Evolutionary conservation across 2,888 invertebrate species (phyloP).

Genomic region (Diarsia brunnea): DNA sequence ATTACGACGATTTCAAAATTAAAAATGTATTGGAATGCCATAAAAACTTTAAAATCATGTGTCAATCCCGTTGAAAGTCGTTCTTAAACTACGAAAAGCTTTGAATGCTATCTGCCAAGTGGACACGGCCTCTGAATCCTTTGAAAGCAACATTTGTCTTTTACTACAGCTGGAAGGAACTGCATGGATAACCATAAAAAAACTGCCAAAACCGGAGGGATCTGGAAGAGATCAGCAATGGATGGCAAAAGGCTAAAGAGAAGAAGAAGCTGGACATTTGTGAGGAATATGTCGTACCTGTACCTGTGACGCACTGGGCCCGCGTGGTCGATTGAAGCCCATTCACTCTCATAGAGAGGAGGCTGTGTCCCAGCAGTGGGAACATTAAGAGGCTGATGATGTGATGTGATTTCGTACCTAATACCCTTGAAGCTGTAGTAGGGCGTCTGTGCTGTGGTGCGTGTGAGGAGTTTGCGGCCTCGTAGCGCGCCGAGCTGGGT

Average conservation of each 20-base stretch:
- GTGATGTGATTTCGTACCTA: slow-evolving; percentile 73
- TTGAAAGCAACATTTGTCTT: background rate
- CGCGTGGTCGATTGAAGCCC: too few species aligned
- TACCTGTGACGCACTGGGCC: too few species aligned
- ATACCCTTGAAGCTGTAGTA: slow-evolving; percentile 89
- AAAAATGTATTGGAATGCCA: too few species aligned
- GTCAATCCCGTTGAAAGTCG: background rate
- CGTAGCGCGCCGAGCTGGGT: slow-evolving; percentile 84
- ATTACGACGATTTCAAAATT: too few species aligned
- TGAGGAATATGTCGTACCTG: slow-evolving; percentile 73
- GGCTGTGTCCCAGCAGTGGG: too few species aligned
- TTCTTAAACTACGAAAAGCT: background rate
- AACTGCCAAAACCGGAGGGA: background rate
- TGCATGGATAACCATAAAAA: background rate
- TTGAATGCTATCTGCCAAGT: too few species aligned
- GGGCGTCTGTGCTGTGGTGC: slow-evolving; percentile 82
- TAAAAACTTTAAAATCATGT: background rate
- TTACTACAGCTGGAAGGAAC: background rate
- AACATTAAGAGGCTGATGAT: too few species aligned
- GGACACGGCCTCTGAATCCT: background rate
- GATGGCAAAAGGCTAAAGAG: background rate
- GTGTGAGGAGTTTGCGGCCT: slow-evolving; percentile 84
- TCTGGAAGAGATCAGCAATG: background rate
- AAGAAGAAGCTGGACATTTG: background rate
- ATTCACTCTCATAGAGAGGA: too few species aligned